Evolutionary conservation across 2,888 invertebrate species (phyloP).

Genomic region (Trissolcus japonicus): DNA sequence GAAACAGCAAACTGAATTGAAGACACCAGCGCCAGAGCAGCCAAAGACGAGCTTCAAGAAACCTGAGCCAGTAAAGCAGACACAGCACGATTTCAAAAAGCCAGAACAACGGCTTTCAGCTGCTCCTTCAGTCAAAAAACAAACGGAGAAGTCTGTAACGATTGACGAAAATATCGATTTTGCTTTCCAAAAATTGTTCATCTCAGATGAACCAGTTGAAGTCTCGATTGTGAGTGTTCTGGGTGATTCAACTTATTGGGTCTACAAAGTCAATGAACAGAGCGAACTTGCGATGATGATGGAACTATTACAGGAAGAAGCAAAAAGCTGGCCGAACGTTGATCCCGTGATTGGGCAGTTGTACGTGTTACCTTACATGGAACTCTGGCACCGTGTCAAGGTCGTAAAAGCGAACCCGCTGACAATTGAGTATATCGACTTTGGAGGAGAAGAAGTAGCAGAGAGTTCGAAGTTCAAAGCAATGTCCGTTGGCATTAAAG

Average conservation of each 20-base stretch:
- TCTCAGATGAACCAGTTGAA: conserved; percentile 59
- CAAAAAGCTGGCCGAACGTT: neutral
- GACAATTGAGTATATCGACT: conserved; percentile 64
- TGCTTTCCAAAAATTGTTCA: conserved; percentile 43
- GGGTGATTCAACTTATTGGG: conserved; percentile 59
- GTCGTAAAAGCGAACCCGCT: conserved; percentile 60
- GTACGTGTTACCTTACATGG: conserved; percentile 59
- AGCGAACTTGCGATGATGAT: conserved; percentile 54
- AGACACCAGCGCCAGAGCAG: no score
- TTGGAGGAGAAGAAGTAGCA: conserved; percentile 56
- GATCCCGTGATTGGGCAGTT: conserved; percentile 57
- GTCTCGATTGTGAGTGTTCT: conserved; percentile 55
- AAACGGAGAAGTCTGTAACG: neutral
- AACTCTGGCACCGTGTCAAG: conserved; percentile 64
- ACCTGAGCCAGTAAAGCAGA: no score
- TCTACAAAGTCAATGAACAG: conserved; percentile 59
- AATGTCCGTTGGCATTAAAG: conserved; percentile 22
- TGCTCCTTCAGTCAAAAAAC: no score
- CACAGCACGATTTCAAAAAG: neutral
- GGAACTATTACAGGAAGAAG: conserved; percentile 48
- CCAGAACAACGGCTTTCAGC: neutral
- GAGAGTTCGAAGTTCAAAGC: conserved; percentile 57
- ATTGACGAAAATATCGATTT: conserved; percentile 4
- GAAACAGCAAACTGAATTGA: no score
- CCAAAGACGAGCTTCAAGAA: no score